These are phyloP conservation scores for Hirtodrosophila histrioides DNA, from an alignment of 2,888 invertebrate species.

Conservation along the genomic window DNA sequence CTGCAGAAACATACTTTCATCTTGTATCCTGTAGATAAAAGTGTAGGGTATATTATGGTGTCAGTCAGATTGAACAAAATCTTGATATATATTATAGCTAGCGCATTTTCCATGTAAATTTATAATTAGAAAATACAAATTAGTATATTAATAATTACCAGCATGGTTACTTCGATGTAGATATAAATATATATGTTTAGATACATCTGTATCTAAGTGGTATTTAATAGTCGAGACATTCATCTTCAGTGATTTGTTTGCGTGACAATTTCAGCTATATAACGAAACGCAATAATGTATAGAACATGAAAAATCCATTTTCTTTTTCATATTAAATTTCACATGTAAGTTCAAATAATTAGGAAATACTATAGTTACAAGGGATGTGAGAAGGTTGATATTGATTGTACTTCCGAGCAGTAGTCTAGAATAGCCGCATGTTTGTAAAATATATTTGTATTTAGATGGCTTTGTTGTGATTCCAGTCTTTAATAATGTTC, in stretches of 20 bases:
- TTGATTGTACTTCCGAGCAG: too few species aligned
- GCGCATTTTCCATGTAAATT: too few species aligned
- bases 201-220: not conserved
- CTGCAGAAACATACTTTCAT: not conserved
- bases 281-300: not conserved
- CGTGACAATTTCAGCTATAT: conserved; percentile 26
- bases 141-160: too few species aligned
- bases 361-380: too few species aligned
- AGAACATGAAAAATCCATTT: conserved; percentile 37
- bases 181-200: too few species aligned
- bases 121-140: too few species aligned
- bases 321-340: not conserved
- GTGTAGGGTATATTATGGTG: not conserved
- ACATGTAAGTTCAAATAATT: not conserved
- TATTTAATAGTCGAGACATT: conserved; percentile 14
- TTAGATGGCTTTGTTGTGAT: too few species aligned
- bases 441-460: too few species aligned
- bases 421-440: too few species aligned
- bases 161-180: too few species aligned
- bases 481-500: too few species aligned
- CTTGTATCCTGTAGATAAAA: not conserved
- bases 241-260: not conserved
- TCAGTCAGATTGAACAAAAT: not conserved
- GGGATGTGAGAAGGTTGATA: too few species aligned
- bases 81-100: not conserved